phyloP scores from a whole-genome alignment of 2,888 invertebrate genomes.

The Cremastinae sp. region DNA sequence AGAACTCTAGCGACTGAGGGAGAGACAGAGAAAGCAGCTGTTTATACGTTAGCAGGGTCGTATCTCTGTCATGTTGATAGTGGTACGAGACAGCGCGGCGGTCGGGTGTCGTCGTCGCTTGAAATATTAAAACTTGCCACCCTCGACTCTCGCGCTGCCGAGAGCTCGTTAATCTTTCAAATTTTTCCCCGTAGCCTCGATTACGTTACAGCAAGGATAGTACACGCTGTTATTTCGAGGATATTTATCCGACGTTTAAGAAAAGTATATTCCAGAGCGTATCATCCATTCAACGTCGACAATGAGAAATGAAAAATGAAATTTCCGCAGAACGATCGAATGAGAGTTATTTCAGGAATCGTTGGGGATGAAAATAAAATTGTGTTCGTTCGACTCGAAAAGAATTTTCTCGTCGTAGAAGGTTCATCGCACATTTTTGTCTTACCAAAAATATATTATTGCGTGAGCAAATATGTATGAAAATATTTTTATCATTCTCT shows the following conservation, averaged over 20 bases:
- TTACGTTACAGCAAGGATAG: constrained; percentile 20
- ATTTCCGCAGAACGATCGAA: too few species aligned
- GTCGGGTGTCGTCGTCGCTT: constrained; percentile 54
- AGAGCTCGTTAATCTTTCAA: constrained; percentile 51
- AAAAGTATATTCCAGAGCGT: background rate
- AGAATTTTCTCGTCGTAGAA: too few species aligned
- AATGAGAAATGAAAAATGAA: too few species aligned
- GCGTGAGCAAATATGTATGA: too few species aligned
- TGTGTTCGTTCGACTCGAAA: too few species aligned
- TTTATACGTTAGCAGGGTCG: background rate
- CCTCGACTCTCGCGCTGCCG: background rate
- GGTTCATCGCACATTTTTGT: too few species aligned
- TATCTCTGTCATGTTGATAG: background rate
- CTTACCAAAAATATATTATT: too few species aligned
- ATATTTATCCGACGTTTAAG: background rate
- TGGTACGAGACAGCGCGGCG: constrained; percentile 20
- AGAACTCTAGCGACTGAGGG: background rate
- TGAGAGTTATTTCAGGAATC: too few species aligned
- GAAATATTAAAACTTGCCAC: constrained; percentile 58
- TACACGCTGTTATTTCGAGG: background rate
- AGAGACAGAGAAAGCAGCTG: background rate
- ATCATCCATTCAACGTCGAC: too few species aligned
- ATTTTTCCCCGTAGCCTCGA: constrained; percentile 23
- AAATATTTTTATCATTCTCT: too few species aligned
- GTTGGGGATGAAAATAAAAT: too few species aligned